Conservation (phyloP, 2,797 vertebrate genomes). For the Syndactyla subalaris region DNA sequence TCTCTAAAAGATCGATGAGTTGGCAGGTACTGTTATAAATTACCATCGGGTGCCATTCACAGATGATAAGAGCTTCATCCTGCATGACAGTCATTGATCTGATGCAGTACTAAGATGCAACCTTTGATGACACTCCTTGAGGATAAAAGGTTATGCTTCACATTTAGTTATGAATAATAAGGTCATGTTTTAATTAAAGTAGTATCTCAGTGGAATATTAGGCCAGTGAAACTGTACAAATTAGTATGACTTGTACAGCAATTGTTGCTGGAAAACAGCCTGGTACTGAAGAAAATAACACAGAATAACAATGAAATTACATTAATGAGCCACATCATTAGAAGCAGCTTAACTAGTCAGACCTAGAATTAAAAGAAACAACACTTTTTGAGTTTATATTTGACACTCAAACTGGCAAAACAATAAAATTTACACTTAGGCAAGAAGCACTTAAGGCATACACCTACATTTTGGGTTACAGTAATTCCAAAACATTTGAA, state of each 20-base stretch:
- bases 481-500: background rate
- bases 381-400: background rate
- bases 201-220: constrained; percentile 67
- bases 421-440: background rate
- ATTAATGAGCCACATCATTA: constrained; percentile 71
- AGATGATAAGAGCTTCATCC: constrained; percentile 62
- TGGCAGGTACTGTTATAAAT: constrained; percentile 75
- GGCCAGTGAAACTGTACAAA: constrained; percentile 72
- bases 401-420: background rate
- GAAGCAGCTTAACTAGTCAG: constrained; percentile 25
- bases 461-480: background rate
- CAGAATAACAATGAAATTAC: constrained; percentile 47
- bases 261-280: constrained; percentile 70
- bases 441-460: background rate
- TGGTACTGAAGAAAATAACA: constrained; percentile 22
- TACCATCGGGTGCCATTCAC: constrained; percentile 73
- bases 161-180: constrained; percentile 78
- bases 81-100: constrained; percentile 77
- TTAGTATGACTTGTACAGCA: constrained; percentile 70
- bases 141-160: constrained; percentile 78
- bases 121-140: constrained; percentile 75
- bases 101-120: constrained; percentile 66
- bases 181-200: constrained; percentile 79
- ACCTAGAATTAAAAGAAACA: background rate
- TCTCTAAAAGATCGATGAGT: constrained; percentile 76